Base-by-base conservation (phyloP, 2,797 vertebrate genomes). In the Epinephelus malabaricus region DNA sequence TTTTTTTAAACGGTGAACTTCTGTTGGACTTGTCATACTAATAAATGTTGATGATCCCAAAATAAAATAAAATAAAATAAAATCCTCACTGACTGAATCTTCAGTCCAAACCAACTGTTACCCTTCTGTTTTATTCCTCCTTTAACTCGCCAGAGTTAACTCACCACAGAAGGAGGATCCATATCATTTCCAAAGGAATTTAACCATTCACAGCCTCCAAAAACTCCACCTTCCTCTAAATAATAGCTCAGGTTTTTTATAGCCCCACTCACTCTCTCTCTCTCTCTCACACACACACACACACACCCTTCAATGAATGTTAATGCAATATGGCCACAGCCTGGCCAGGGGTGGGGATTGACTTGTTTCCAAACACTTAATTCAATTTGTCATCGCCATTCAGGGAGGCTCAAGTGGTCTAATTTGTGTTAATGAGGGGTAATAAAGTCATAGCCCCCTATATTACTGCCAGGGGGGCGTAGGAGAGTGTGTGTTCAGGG, bases 361-460 rank as follows among this genome's bases (percentile, higher is more conserved):
- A 94, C 93, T 95, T 94, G 94, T 95, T 96, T 95, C 95, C 95
- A 95, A 94, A 95, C 88, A 92, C 93, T 95, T 95, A 95, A 96
- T 96, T 96, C 95, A 95, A 95, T 95, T 96, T 96, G 95, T 96
- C 95, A 96, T 93, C 91, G 82, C 94, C 91, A 95, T 95, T 94
- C 92, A 92, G 91, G 88, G 92, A 85, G 89, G 86, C 91, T 95
- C 90, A 95, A 96, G 95, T 96, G 94, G 93, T 93, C 94, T 96
- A 96, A 96, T 96, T 95, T 96, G 96, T 96, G 95, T 95, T 96
- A 96, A 96, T 96, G 95, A 96, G 95, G 93, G 94, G 93, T 96
- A 96, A 96, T 96, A 96, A 96, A 96, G 95, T 96, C 96, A 96
- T 96, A 95, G 94, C 87, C 92, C 91, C 93, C 91, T 89, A 92